Evolutionary conservation across 2,113 vertebrate species (phyloP).

Genomic region (Aptenodytes patagonicus): DNA sequence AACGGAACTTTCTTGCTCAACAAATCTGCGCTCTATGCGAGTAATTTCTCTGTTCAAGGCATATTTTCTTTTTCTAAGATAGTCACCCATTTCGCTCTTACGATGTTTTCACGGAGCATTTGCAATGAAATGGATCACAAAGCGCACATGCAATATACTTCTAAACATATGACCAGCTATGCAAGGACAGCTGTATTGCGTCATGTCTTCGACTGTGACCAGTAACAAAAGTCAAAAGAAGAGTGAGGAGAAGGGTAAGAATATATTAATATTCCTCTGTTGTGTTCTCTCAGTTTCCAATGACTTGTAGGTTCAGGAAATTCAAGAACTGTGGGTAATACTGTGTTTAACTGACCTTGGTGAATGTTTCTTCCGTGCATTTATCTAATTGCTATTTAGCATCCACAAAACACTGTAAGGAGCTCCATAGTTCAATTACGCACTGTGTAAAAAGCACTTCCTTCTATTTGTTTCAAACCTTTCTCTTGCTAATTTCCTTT

Average conservation of each 20-base stretch:
- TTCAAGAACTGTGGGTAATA: neutral
- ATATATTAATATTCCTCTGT: neutral
- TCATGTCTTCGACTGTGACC: neutral
- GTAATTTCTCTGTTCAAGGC: neutral
- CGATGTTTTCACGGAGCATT: neutral
- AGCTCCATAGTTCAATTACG: neutral
- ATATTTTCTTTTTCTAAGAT: neutral
- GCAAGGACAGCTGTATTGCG: neutral
- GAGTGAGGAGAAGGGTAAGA: neutral
- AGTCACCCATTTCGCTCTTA: neutral
- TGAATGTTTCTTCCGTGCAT: neutral
- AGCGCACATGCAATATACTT: neutral
- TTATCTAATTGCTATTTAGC: neutral
- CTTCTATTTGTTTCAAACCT: neutral
- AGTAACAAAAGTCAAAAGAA: neutral
- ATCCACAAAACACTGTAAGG: neutral
- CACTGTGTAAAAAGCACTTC: neutral
- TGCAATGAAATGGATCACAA: neutral
- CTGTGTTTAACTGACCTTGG: neutral
- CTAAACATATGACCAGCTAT: neutral
- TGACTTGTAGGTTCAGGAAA: neutral
- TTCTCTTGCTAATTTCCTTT: neutral
- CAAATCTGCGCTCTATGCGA: neutral
- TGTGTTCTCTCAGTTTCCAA: neutral
- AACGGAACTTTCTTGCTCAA: neutral